These are phyloP conservation scores for Seriola dumerili DNA, from an alignment of 2,113 vertebrate genomes.

Conservation along the genomic window DNA sequence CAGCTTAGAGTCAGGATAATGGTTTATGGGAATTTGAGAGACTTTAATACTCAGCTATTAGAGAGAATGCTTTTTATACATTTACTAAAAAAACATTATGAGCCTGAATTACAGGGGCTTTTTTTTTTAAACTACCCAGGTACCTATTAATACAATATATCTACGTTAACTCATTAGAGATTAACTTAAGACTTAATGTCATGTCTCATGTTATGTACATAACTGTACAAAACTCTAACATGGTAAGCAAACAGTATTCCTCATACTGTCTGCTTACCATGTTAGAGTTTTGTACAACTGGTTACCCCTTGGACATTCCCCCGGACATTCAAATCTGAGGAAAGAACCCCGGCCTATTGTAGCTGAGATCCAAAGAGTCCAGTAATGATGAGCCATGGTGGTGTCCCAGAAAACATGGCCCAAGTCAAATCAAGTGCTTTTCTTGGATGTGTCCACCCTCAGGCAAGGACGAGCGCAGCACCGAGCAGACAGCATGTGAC, in stretches of 20 bases:
- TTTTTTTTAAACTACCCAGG: not conserved
- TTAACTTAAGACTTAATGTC: not conserved
- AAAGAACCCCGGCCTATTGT: not conserved
- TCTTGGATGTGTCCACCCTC: constrained; percentile 59
- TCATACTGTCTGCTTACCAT: not conserved
- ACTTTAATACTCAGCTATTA: not conserved
- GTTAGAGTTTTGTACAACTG: not conserved
- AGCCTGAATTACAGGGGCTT: not conserved
- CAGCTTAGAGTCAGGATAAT: constrained; percentile 10
- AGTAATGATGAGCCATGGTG: constrained; percentile 34
- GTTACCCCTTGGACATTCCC: not conserved
- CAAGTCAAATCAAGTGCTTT: constrained; percentile 66
- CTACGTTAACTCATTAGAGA: not conserved
- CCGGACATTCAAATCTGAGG: not conserved
- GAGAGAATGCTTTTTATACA: not conserved
- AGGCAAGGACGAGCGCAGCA: constrained; percentile 69
- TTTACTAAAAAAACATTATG: not conserved
- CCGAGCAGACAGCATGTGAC: constrained; percentile 77
- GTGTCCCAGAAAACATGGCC: constrained; percentile 64
- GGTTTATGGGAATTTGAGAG: not conserved
- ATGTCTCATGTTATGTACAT: not conserved
- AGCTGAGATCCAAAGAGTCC: constrained; percentile 37
- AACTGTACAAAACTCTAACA: not conserved
- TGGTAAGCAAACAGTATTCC: not conserved
- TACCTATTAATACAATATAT: not conserved